Conservation (phyloP, 2,888 invertebrate species). For the Furcula furcula region DNA sequence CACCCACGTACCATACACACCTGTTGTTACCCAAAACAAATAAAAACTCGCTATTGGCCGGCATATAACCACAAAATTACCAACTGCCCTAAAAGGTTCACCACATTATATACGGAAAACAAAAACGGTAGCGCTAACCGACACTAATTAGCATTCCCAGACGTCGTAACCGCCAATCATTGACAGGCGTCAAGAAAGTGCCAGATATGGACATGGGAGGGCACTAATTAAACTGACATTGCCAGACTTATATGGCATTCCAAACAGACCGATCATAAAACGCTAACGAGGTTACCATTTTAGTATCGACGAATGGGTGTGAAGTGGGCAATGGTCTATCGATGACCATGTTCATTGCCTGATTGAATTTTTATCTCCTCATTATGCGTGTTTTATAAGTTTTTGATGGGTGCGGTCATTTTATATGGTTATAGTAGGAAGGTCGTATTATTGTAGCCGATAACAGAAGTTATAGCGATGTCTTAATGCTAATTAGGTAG, state of each 20-base stretch:
- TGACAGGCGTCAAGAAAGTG: constrained; percentile 32
- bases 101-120: constrained; percentile 26
- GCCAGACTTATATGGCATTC: constrained; percentile 31
- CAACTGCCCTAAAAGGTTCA: constrained; percentile 30
- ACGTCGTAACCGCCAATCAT: constrained; percentile 43
- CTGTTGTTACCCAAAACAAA: constrained; percentile 18
- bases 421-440: not conserved
- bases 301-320: constrained; percentile 44
- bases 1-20: constrained; percentile 33
- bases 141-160: constrained; percentile 44
- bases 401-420: constrained; percentile 3
- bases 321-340: constrained; percentile 30
- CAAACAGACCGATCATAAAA: constrained; percentile 36
- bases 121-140: constrained; percentile 55
- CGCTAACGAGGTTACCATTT: constrained; percentile 48
- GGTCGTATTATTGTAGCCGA: too few species aligned
- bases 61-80: constrained; percentile 19
- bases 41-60: constrained; percentile 13
- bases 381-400: constrained; percentile 8
- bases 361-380: constrained; percentile 9
- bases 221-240: constrained; percentile 35
- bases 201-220: constrained; percentile 58
- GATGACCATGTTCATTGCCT: constrained; percentile 20
- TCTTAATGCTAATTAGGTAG: too few species aligned
- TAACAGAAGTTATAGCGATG: too few species aligned